Percentiles rank a stretch among this genome's conserved stretches.
Conservation (phyloP, 2,888 invertebrate species). For the Tenthredo amoena region DNA sequence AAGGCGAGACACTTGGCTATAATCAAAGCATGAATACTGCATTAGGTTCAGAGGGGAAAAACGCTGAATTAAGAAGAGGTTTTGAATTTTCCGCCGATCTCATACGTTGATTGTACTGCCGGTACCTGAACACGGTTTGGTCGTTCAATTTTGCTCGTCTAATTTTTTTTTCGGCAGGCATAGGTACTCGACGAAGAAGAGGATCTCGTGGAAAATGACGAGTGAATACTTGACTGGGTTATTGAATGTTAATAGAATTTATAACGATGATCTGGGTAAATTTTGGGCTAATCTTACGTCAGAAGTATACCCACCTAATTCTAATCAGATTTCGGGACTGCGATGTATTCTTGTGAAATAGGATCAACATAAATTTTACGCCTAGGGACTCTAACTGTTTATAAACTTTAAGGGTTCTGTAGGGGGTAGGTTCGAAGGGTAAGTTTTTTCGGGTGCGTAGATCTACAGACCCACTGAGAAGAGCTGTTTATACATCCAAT, state of each 20-base stretch:
- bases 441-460: background rate
- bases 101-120: background rate
- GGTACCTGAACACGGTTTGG: background rate
- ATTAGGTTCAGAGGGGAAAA: background rate
- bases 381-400: background rate
- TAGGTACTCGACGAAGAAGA: background rate
- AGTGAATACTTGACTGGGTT: background rate
- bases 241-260: background rate
- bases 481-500: background rate
- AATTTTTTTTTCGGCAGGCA: background rate
- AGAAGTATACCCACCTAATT: background rate
- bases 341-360: background rate
- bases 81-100: background rate
- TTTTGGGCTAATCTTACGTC: background rate
- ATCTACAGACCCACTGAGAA: background rate
- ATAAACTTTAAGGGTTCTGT: background rate
- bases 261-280: background rate
- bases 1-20: background rate
- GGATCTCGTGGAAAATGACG: background rate
- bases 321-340: background rate
- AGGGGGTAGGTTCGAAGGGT: background rate
- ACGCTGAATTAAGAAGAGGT: background rate
- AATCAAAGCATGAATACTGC: background rate
- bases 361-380: background rate
- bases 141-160: constrained; percentile 21